Conservation (phyloP, 1,140 invertebrate species). For the Meloidogyne exigua region DNA sequence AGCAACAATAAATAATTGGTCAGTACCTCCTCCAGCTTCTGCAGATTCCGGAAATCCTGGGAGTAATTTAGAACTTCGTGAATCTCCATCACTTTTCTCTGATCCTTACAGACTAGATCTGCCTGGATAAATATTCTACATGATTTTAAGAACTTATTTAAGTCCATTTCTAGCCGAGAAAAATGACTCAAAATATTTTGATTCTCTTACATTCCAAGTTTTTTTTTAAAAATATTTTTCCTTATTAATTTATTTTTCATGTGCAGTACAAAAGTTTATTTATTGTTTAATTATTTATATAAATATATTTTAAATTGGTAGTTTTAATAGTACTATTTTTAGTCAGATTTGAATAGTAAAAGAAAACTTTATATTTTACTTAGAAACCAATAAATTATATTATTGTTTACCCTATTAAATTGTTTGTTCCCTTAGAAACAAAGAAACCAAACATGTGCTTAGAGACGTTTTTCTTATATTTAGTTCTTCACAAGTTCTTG, state of each 20-base stretch:
- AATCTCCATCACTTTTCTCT: slow-evolving; percentile 49
- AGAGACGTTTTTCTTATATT: too few species aligned
- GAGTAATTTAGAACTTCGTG: slow-evolving; percentile 32
- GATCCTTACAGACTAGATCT: slow-evolving; percentile 47
- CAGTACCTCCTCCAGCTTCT: slow-evolving; percentile 44
- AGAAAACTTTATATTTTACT: too few species aligned
- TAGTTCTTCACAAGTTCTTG: too few species aligned
- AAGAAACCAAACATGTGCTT: background rate
- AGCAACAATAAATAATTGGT: background rate
- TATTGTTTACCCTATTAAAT: background rate
- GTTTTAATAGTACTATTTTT: too few species aligned
- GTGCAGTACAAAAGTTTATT: too few species aligned
- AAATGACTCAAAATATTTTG: background rate
- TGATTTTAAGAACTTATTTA: background rate
- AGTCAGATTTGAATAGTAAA: too few species aligned
- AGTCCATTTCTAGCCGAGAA: background rate
- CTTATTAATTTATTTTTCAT: too few species aligned
- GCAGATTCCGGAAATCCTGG: slow-evolving; percentile 45
- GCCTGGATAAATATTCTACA: slow-evolving; percentile 7
- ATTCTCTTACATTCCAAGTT: background rate
- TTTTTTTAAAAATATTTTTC: too few species aligned
- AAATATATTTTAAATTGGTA: too few species aligned
- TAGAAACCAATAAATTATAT: background rate
- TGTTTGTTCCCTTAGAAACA: slow-evolving; percentile 1
- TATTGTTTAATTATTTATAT: too few species aligned